Conservation (phyloP, 2,888 invertebrate genomes). For the Temnothorax unifasciatus region DNA sequence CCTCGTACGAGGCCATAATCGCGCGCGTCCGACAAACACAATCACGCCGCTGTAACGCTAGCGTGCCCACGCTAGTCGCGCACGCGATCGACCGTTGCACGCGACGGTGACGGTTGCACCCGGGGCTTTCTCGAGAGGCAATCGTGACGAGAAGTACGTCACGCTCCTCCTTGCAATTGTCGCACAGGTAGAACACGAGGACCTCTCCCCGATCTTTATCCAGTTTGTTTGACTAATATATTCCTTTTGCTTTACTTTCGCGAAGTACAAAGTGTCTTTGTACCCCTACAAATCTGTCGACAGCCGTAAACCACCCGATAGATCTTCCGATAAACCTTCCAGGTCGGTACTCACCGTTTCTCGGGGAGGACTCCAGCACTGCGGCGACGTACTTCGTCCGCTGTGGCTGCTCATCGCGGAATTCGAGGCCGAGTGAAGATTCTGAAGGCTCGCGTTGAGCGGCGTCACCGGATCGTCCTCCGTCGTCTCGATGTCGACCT, state of each 20-base stretch:
- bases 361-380: slow-evolving; percentile 87
- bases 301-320: neutral
- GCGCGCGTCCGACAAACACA: slow-evolving; percentile 21
- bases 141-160: slow-evolving; percentile 23
- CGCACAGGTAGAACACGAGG: neutral
- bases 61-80: slow-evolving; percentile 22
- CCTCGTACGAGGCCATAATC: slow-evolving; percentile 30
- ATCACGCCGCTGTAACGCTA: slow-evolving; percentile 34
- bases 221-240: neutral
- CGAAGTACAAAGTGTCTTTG: neutral
- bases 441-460: slow-evolving; percentile 74
- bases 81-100: slow-evolving; percentile 45
- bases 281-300: neutral
- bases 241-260: neutral
- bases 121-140: slow-evolving; percentile 22
- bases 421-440: slow-evolving; percentile 77
- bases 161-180: neutral
- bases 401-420: slow-evolving; percentile 81
- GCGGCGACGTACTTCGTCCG: slow-evolving; percentile 80
- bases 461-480: slow-evolving; percentile 89
- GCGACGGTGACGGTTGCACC: slow-evolving; percentile 2
- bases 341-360: slow-evolving; percentile 86
- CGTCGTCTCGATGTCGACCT: slow-evolving; percentile 95
- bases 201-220: neutral
- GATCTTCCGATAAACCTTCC: neutral